Evolutionary conservation across 2,888 invertebrate genomes (phyloP).

Genomic region (Drosophila dives): DNA sequence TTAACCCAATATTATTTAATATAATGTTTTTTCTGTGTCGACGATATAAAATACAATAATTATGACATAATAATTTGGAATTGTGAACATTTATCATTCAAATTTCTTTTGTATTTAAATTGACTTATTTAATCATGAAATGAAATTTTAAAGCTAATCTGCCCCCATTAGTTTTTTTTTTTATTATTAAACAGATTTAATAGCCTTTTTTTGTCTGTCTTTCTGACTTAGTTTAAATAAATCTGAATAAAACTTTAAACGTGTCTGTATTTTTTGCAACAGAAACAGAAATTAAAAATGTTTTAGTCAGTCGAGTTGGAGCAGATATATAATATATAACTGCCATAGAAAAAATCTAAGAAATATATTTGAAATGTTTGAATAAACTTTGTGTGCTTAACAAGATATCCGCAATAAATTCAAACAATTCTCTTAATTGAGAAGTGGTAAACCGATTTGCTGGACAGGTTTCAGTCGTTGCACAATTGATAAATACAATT

Average conservation of each 20-base stretch:
- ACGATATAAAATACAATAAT: neutral
- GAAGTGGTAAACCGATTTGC: neutral
- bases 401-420: neutral
- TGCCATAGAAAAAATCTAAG: neutral
- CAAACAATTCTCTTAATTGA: neutral
- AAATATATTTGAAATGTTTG: neutral
- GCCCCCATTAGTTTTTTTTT: neutral
- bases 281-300: neutral
- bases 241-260: neutral
- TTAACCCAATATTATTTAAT: neutral
- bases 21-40: accelerated
- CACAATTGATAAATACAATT: neutral
- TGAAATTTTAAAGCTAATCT: neutral
- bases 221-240: neutral
- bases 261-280: neutral
- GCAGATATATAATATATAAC: neutral
- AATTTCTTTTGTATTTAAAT: neutral
- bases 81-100: neutral
- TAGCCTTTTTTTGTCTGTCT: neutral
- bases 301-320: neutral
- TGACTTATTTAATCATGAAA: neutral
- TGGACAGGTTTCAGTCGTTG: neutral
- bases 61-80: neutral
- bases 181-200: neutral
- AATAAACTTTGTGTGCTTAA: neutral